Conservation (phyloP, 2,113 vertebrate genomes). For the Chroicocephalus ridibundus region DNA sequence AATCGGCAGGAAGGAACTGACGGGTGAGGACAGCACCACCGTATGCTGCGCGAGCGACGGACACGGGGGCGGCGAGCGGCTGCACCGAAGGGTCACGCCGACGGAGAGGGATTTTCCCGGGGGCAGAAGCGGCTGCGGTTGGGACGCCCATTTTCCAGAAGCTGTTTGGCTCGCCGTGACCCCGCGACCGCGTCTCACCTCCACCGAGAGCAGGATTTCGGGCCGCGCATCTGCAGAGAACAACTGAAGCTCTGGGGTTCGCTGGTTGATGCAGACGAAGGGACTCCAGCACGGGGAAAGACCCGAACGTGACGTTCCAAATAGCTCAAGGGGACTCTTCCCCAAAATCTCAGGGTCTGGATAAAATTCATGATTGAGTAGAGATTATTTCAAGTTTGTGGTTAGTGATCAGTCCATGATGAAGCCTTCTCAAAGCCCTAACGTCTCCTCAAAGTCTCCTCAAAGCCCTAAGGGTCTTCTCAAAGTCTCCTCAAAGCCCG, state of each 20-base stretch:
- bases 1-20: not conserved
- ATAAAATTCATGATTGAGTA: fast-evolving
- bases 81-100: not conserved
- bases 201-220: not conserved
- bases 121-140: not conserved
- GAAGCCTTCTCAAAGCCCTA: not conserved
- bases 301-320: fast-evolving
- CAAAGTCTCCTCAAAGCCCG: not conserved
- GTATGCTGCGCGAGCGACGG: not conserved
- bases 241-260: not conserved
- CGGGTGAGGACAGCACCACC: not conserved
- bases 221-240: not conserved
- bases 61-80: not conserved
- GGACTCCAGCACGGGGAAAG: not conserved
- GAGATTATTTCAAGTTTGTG: not conserved
- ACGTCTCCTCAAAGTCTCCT: not conserved
- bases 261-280: not conserved
- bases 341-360: not conserved
- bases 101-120: not conserved
- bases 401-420: fast-evolving
- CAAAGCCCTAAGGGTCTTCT: not conserved
- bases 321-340: not conserved
- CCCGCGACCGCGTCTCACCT: fast-evolving
- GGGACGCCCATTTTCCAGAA: not conserved
- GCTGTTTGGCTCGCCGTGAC: not conserved